phyloP scores from a whole-genome alignment of 1,140 invertebrate species.

The Hermetia illucens region DNA sequence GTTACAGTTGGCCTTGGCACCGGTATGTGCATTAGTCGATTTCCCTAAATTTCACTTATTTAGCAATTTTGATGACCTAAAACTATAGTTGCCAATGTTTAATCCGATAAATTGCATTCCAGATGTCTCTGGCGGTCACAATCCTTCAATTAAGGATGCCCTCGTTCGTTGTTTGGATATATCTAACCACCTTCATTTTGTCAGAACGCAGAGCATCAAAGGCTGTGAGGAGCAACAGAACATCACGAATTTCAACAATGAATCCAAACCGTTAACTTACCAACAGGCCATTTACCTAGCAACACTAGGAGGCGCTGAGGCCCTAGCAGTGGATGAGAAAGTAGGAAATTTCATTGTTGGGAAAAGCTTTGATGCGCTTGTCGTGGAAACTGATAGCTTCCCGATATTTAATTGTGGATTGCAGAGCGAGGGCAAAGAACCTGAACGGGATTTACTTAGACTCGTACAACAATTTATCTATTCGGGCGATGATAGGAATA shows the following conservation, averaged over 20 bases:
- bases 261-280: constrained; percentile 43
- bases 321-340: constrained; percentile 50
- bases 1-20: constrained; percentile 74
- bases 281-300: constrained; percentile 70
- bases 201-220: constrained; percentile 21
- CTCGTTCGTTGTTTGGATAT: constrained; percentile 57
- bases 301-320: constrained; percentile 73
- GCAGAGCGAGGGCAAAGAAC: constrained; percentile 8
- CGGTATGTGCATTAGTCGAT: constrained; percentile 12
- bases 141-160: constrained; percentile 56
- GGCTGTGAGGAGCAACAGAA: constrained; percentile 14
- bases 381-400: constrained; percentile 43
- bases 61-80: no score
- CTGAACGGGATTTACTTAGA: constrained; percentile 33
- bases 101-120: constrained; percentile 14
- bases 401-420: constrained; percentile 36
- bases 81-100: not conserved
- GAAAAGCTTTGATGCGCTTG: constrained; percentile 75
- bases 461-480: constrained; percentile 70
- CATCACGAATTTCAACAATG: constrained; percentile 4
- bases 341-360: constrained; percentile 66
- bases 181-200: constrained; percentile 48
- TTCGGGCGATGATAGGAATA: constrained; percentile 73
- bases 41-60: no score
- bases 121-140: constrained; percentile 75